Base-by-base conservation (phyloP, 2,888 invertebrate species). In the Parthenolecanium corni region DNA sequence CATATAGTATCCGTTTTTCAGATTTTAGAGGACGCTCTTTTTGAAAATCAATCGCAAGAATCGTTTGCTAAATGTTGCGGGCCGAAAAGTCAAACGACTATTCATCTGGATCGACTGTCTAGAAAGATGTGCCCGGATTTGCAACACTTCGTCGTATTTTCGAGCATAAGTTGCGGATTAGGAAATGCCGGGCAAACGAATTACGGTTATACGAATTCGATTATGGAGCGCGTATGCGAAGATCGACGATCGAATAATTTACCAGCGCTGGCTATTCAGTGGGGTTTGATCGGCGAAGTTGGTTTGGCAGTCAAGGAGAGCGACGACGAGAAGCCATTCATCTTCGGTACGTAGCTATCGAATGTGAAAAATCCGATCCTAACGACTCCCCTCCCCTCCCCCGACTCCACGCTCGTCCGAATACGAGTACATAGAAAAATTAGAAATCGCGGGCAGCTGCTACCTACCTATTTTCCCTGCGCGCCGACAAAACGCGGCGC, bases 221-320 rank as follows among this genome's bases (percentile, higher is more conserved):
- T 70, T 12, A 69, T 70, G 69, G 69, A 70, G 63, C 65, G 70
- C 16, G 82, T 93, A 68, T 87, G 88, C 71, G 92, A 89, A 73
- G 75, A 77, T 70, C 80, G 90, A 67, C 77, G 77, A 69, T 74
- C 73, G 63, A 81, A 82, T 11, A 86, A 88, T 0, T 77, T 84
- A 0, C 88, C 89, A 1, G 92, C 80, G 0, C 74, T 89, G 65
- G 92, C 92, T 1, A 82, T 94, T 9, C 89, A 94, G 72, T 94
- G 93, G 92, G 93, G 93, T 42, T 91, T 90, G 38, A 80, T 94
- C 58, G 93, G 90, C 58, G 92, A 94, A 74, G 87, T 86, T 62
- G 84, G 84, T 70, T 74, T 80, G 9, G 31, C 31, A 52, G 77
- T 81, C 2, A 73, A 79, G 47, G 79, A 80, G 38, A 71, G 70